These are phyloP conservation scores for Pelecanoides urinatrix DNA, from an alignment of 2,113 vertebrate species.

Conservation along the genomic window DNA sequence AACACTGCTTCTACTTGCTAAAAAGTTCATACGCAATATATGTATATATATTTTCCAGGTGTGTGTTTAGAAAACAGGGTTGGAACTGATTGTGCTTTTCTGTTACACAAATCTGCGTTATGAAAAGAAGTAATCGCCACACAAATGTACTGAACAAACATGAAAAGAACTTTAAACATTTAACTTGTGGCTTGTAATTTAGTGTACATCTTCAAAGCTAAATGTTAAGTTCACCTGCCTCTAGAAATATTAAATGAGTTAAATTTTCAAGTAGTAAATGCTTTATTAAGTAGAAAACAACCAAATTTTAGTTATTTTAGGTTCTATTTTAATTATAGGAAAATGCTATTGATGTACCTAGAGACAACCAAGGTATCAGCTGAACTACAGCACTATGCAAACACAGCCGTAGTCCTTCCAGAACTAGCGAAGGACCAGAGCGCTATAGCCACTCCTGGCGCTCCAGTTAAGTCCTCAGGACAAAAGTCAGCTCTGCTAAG, in stretches of 20 bases:
- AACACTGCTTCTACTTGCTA: neutral
- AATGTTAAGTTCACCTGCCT: neutral
- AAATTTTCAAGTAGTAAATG: neutral
- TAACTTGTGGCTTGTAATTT: neutral
- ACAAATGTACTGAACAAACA: neutral
- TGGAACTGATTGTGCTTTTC: neutral
- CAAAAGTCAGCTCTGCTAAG: neutral
- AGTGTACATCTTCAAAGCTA: neutral
- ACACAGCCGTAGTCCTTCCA: neutral
- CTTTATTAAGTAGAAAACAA: neutral
- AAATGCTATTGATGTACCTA: neutral
- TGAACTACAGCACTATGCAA: neutral
- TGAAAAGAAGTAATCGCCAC: neutral
- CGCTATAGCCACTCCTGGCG: neutral
- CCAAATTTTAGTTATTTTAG: neutral
- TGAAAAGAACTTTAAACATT: neutral
- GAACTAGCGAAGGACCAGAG: neutral
- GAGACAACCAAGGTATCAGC: neutral
- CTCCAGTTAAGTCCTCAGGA: neutral
- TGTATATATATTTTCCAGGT: neutral
- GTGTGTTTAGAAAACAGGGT: neutral
- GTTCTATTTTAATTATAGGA: neutral
- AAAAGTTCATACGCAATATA: neutral
- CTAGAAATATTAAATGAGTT: neutral
- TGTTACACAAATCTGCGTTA: neutral